Percentiles rank a stretch among this genome's conserved stretches.
phyloP scores from a whole-genome alignment of 2,113 vertebrate species.

The Ovibos moschatus region DNA sequence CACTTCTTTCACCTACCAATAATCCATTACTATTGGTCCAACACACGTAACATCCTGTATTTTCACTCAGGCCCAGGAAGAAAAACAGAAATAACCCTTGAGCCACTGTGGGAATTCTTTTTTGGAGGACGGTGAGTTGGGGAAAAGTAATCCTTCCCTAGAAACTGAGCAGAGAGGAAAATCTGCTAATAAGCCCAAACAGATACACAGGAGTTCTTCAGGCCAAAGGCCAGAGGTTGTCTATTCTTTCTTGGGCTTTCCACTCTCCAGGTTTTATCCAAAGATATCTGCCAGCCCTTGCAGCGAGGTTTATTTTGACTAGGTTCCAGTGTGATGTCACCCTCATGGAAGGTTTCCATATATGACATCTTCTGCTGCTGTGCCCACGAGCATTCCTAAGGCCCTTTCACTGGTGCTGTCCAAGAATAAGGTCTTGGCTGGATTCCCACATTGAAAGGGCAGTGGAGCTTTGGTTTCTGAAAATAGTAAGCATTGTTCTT shows the following conservation, averaged over 20 bases:
- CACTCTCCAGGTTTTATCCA: not conserved
- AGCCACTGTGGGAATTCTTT: not conserved
- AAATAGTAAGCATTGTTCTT: constrained; percentile 25
- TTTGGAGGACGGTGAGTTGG: not conserved
- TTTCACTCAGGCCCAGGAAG: not conserved
- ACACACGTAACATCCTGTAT: not conserved
- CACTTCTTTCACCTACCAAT: not conserved
- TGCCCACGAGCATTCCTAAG: not conserved
- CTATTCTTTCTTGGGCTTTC: not conserved
- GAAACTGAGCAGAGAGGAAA: not conserved
- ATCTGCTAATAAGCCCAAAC: not conserved
- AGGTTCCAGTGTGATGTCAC: constrained; percentile 69
- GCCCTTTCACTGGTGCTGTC: constrained; percentile 28
- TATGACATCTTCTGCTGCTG: constrained; percentile 59
- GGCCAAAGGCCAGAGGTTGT: not conserved
- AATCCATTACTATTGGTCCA: not conserved
- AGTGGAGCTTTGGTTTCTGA: constrained; percentile 48
- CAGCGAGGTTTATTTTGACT: constrained; percentile 53
- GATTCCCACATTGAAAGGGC: constrained; percentile 29
- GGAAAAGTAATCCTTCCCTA: not conserved
- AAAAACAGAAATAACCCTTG: not conserved
- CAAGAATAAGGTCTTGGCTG: constrained; percentile 59
- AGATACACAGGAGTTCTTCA: not conserved
- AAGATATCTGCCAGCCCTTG: not conserved
- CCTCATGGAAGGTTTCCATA: constrained; percentile 69